Evolutionary conservation across 2,113 vertebrate genomes (phyloP), one percentile per base, ranked within the genome.

Genomic region (Leptobrachium ailaonicum): DNA sequence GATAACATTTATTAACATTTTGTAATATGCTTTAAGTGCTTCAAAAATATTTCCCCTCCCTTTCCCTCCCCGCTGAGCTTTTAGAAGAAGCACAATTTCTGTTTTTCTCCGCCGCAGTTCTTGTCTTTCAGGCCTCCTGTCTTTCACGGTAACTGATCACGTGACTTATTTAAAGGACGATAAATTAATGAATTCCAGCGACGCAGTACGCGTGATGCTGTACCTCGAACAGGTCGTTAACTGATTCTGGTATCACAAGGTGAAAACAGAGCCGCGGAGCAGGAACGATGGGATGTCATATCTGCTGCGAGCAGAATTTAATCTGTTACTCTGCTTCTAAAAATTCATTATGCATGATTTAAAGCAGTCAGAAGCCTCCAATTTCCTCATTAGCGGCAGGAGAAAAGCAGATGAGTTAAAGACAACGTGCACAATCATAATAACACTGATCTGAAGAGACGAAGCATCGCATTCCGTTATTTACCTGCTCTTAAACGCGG

Each of bases 391-490:
- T 87, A 85, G 82, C 79, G 75, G 78, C 77, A 69, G 77, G 80
- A 89, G 75, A 75, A 87, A 88, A 87, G 87, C 47, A 83, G 76
- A 77, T 89, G 80, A 83, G 83, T 82, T 84, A 58, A 85, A 85
- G 83, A 82, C 77, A 84, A 85, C 82, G 82, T 82, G 3, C 83
- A 69, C 83, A 82, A 82, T 82, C 1, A 0, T 85, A 85, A 76
- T 63, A 69, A 87, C 87, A 84, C 53, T 73, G 73, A 77, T 77
- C 64, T 77, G 53, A 2, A 13, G 50, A 68, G 75, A 44, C 41
- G 40, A 58, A 41, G 8, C 11, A 53, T 14, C 43, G 74, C 20
- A 42, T 66, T 50, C 41, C 64, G 66, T 77, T 77, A 77, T 77
- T 68, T 69, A 77, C 75, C 75, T 69, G 75, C 41, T 75, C 45